Conservation (phyloP, 2,113 vertebrate genomes). For the Pseudopipra pipra region DNA sequence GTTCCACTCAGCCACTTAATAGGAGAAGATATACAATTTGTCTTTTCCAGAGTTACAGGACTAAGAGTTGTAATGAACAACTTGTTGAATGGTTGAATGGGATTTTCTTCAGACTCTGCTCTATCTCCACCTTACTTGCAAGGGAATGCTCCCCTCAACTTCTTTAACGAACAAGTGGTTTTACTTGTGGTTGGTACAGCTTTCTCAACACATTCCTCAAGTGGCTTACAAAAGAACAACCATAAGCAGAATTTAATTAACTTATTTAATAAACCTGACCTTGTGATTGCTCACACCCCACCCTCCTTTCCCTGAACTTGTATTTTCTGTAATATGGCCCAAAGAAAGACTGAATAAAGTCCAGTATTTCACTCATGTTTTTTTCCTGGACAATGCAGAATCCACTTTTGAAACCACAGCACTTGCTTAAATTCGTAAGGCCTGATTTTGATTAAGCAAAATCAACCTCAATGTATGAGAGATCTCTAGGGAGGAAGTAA, state of each 20-base stretch:
- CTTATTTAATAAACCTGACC: neutral
- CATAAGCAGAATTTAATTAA: neutral
- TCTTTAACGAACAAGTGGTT: neutral
- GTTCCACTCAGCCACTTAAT: neutral
- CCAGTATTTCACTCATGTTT: neutral
- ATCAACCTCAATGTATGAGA: neutral
- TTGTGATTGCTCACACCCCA: neutral
- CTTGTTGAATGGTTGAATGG: neutral
- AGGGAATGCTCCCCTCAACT: neutral
- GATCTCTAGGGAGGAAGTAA: neutral
- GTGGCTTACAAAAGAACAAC: neutral
- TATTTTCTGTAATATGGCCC: neutral
- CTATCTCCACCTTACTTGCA: neutral
- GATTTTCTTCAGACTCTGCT: neutral
- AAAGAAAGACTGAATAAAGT: neutral
- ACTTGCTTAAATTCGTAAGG: neutral
- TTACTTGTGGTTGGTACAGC: neutral
- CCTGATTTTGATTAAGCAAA: neutral
- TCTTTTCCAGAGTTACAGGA: neutral
- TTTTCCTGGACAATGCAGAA: neutral
- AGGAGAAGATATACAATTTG: rapidly evolving
- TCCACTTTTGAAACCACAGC: neutral
- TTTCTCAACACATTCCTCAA: neutral
- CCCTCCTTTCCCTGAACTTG: neutral
- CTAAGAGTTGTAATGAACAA: neutral